Evolutionary conservation across 2,888 invertebrate species (phyloP).

Genomic region (Tinea trinotella): DNA sequence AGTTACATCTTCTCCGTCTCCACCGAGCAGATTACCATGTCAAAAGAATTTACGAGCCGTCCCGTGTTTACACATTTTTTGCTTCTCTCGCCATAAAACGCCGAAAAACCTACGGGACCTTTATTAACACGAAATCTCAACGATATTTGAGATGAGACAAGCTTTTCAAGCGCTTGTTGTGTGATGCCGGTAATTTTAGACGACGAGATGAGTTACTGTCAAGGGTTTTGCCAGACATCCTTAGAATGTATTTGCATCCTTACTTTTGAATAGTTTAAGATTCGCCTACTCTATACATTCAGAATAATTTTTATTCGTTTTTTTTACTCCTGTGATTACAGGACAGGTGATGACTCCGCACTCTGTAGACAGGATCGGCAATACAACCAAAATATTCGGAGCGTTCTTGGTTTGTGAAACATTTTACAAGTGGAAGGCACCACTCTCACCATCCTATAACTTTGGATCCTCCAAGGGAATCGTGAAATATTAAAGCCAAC

Average conservation of each 20-base stretch:
- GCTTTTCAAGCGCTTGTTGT: not conserved
- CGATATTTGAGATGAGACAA: slow-evolving; percentile 9
- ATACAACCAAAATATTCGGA: too few species aligned
- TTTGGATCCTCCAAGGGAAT: too few species aligned
- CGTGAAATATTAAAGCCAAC: too few species aligned
- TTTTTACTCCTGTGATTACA: too few species aligned
- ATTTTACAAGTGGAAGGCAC: too few species aligned
- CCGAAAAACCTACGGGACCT: slow-evolving; percentile 13
- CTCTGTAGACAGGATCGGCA: too few species aligned
- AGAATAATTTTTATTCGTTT: too few species aligned
- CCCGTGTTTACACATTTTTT: slow-evolving; percentile 13
- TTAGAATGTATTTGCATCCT: not conserved
- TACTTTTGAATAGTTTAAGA: not conserved
- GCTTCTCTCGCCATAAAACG: slow-evolving; percentile 10
- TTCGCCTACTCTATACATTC: too few species aligned
- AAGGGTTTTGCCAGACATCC: not conserved
- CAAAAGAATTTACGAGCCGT: slow-evolving; percentile 23
- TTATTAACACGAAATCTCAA: slow-evolving; percentile 8
- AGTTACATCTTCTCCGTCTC: not conserved
- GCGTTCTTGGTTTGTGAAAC: too few species aligned
- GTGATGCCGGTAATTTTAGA: slow-evolving; percentile 2
- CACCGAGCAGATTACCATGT: slow-evolving; percentile 24
- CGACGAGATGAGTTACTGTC: not conserved
- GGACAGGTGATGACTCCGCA: too few species aligned
- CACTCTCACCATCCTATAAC: too few species aligned